phyloP scores from a whole-genome alignment of 2,113 vertebrate genomes.

The Macaca nemestrina region DNA sequence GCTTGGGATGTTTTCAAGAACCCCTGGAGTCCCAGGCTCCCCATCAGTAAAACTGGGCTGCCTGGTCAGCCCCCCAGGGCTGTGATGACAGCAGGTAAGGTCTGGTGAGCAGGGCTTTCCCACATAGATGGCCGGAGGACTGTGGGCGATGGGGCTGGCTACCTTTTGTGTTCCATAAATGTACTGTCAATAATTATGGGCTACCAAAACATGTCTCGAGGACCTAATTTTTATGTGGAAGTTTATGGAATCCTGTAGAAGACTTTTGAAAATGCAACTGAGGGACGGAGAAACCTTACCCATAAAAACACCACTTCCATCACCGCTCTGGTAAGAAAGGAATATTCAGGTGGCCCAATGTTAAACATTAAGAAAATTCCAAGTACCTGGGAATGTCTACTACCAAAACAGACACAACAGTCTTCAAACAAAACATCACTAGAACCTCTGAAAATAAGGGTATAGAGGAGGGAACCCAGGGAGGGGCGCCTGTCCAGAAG shows the following conservation, averaged over 20 bases:
- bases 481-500: not conserved
- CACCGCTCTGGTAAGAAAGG: not conserved
- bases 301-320: not conserved
- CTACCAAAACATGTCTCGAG: not conserved
- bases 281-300: not conserved
- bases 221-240: not conserved
- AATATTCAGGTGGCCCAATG: not conserved
- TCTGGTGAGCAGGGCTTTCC: no score
- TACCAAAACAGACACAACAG: not conserved
- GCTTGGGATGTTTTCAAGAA: not conserved
- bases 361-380: not conserved
- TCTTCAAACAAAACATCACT: not conserved
- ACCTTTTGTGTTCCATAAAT: not conserved
- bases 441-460: not conserved
- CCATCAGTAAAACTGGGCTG: no score
- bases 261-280: not conserved
- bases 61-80: fast-evolving
- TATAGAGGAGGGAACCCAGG: not conserved
- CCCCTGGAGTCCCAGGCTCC: fast-evolving
- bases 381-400: not conserved
- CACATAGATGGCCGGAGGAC: fast-evolving
- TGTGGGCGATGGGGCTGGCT: not conserved
- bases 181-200: not conserved
- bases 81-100: not conserved
- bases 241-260: not conserved